Evolutionary conservation across 1,140 invertebrate species (phyloP).

Genomic region (Sitobion miscanthi): DNA sequence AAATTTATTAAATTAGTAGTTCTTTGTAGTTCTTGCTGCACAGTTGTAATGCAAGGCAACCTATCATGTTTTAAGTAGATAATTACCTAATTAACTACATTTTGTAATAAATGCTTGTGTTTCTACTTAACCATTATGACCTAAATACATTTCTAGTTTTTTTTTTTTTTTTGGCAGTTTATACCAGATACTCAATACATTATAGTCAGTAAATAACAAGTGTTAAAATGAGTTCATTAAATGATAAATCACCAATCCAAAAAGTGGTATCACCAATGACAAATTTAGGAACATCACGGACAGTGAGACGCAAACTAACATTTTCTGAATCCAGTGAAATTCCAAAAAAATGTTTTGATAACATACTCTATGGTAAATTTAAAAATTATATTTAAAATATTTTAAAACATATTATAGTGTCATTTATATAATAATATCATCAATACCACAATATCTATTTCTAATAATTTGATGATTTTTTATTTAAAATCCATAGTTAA

Average conservation of each 20-base stretch:
- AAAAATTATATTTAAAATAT: not conserved
- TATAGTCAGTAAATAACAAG: not conserved
- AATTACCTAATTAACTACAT: not conserved
- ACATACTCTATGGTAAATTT: not conserved
- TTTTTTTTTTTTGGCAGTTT: not conserved
- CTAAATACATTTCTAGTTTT: not conserved
- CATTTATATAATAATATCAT: not conserved
- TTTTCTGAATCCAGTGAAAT: conserved; percentile 45
- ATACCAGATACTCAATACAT: not conserved
- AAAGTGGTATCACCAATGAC: conserved; percentile 24
- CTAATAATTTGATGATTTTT: not conserved
- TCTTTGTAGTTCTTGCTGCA: too few relatives aligned
- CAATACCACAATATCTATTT: not conserved
- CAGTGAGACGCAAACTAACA: conserved; percentile 37
- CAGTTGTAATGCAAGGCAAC: too few relatives aligned
- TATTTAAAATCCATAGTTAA: not conserved
- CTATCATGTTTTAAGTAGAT: not conserved
- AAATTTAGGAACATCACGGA: conserved; percentile 28
- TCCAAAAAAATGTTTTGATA: conserved; percentile 45
- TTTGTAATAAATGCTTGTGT: not conserved
- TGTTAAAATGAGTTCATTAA: conserved; percentile 45
- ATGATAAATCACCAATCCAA: conserved; percentile 9
- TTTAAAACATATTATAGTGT: not conserved
- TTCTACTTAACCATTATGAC: not conserved
- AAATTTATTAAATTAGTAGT: too few relatives aligned